A percentile compares a stretch with the other conserved stretches of the same genome.
Conservation (phyloP, 2,888 invertebrate species). For the Onchidella celtica region DNA sequence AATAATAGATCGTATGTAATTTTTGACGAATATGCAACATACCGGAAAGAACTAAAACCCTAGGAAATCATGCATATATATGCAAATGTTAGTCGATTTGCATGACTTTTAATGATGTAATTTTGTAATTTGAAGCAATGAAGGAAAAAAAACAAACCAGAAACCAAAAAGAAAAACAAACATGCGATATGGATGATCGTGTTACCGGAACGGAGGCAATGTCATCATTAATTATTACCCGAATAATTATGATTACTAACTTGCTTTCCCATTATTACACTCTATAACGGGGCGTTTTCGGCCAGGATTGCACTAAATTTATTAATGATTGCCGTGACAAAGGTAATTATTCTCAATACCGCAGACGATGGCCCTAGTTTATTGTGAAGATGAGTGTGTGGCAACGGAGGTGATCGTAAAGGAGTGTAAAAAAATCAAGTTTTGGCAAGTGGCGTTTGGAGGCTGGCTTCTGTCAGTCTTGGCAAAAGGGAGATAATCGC, state of each 20-base stretch:
- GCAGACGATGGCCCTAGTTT: not conserved
- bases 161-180: too few species aligned
- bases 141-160: too few species aligned
- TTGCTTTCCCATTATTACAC: not conserved
- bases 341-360: not conserved
- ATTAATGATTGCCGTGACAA: not conserved
- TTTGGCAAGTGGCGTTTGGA: constrained; percentile 2
- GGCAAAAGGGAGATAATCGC: constrained; percentile 20
- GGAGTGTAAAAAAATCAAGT: constrained; percentile 20
- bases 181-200: too few species aligned
- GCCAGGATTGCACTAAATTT: not conserved
- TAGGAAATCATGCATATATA: too few species aligned
- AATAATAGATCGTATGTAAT: too few species aligned
- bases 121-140: too few species aligned
- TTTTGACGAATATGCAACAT: too few species aligned
- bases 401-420: too few species aligned
- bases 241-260: not conserved
- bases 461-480: constrained; percentile 33
- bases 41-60: too few species aligned
- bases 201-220: too few species aligned
- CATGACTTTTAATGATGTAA: too few species aligned
- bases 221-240: constrained; percentile 23
- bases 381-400: not conserved
- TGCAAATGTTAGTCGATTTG: too few species aligned
- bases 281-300: not conserved